These are phyloP conservation scores for Aspidoscelis tigris DNA, from an alignment of 2,113 vertebrate genomes.

Conservation along the genomic window DNA sequence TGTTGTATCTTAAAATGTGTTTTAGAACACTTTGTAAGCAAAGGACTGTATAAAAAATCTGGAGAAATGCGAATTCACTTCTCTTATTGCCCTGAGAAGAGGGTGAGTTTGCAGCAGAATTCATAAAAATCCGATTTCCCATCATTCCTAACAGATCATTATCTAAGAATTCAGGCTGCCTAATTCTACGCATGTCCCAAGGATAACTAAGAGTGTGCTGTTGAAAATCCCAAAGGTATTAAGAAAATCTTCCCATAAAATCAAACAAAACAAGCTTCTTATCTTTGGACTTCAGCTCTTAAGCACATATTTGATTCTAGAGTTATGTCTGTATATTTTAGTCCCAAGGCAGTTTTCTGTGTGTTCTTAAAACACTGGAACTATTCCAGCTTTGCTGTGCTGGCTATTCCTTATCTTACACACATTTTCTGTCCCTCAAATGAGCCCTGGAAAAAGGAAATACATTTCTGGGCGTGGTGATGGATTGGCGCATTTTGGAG, in stretches of 20 bases:
- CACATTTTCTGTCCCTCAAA: no score
- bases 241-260: not conserved
- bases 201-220: conserved; percentile 35
- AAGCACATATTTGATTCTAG: not conserved
- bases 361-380: not conserved
- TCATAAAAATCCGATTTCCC: not conserved
- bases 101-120: not conserved
- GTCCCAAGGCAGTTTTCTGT: not conserved
- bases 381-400: not conserved
- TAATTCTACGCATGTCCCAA: conserved; percentile 42
- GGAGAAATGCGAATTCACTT: not conserved
- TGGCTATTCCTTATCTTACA: not conserved
- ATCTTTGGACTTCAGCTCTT: not conserved
- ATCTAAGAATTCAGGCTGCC: conserved; percentile 35
- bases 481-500: not conserved
- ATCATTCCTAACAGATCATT: not conserved
- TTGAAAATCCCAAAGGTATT: conserved; percentile 37
- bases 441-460: no score
- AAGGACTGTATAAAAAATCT: not conserved
- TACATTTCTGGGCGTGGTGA: not conserved
- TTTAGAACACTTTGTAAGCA: not conserved
- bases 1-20: not conserved
- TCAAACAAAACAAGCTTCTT: not conserved
- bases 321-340: not conserved
- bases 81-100: not conserved